Conservation (phyloP, 2,888 invertebrate species). For the Onthophagus sagittarius region DNA sequence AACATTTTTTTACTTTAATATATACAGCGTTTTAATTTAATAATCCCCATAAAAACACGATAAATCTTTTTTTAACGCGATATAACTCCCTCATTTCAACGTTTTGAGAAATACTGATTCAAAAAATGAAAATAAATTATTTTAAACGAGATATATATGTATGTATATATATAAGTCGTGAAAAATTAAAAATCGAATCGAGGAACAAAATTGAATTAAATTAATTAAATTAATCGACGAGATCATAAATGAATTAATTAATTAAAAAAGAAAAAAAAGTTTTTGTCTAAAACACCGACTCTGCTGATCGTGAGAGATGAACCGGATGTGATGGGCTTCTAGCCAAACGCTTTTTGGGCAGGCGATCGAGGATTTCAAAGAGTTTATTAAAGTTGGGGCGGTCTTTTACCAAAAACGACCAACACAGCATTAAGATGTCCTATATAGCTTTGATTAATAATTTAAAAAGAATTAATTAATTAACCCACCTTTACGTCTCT, state of each 20-base stretch:
- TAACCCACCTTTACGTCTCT: constrained; percentile 88
- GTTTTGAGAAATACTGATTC: too few species aligned
- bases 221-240: constrained; percentile 6
- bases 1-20: constrained; percentile 17
- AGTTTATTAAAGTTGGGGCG: constrained; percentile 89
- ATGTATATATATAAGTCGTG: too few species aligned
- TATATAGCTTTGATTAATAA: constrained; percentile 41
- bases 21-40: constrained; percentile 28
- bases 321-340: constrained; percentile 98
- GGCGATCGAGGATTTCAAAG: constrained; percentile 78
- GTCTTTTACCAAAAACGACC: constrained; percentile 82
- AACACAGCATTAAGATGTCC: constrained; percentile 96
- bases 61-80: too few species aligned
- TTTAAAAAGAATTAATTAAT: constrained; percentile 11
- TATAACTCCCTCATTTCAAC: too few species aligned
- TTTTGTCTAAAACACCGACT: constrained; percentile 90
- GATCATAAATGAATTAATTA: neutral
- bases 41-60: too few species aligned
- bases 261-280: too few species aligned
- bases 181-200: constrained; percentile 19
- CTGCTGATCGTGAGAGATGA: constrained; percentile 92
- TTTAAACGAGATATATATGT: too few species aligned
- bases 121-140: constrained; percentile 8
- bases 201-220: constrained; percentile 11
- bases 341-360: constrained; percentile 93